These are phyloP conservation scores for Rhagonycha fulva DNA, from an alignment of 2,888 invertebrate genomes.

Conservation along the genomic window DNA sequence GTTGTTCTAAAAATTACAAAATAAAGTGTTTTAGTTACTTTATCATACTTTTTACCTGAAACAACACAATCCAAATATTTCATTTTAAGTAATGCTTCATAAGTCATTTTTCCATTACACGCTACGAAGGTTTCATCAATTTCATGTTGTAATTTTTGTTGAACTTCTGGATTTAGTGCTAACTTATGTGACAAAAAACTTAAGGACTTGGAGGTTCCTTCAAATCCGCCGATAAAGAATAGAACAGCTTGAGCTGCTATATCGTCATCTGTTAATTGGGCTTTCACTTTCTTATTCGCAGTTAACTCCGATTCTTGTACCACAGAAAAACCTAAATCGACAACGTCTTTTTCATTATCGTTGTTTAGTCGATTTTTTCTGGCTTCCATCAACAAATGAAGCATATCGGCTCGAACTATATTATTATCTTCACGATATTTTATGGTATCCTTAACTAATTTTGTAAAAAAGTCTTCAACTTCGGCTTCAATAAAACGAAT, in stretches of 20 bases:
- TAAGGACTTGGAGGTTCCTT: constrained; percentile 55
- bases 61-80: constrained; percentile 63
- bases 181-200: constrained; percentile 62
- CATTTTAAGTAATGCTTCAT: constrained; percentile 52
- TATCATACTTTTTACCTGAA: constrained; percentile 48
- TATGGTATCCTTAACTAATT: constrained; percentile 43
- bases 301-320: neutral
- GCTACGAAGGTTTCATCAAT: constrained; percentile 51
- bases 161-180: constrained; percentile 63
- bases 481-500: constrained; percentile 43
- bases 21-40: too few species aligned
- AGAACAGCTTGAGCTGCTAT: constrained; percentile 62
- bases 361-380: constrained; percentile 46
- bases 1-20: too few species aligned
- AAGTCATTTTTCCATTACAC: constrained; percentile 52
- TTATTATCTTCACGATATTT: constrained; percentile 53
- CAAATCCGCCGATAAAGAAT: constrained; percentile 61
- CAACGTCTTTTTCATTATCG: neutral
- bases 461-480: constrained; percentile 51
- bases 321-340: neutral
- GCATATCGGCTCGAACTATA: too few species aligned
- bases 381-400: too few species aligned
- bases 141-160: too few species aligned
- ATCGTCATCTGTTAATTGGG: too few species aligned
- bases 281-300: constrained; percentile 33